Evolutionary conservation across 2,888 invertebrate genomes (phyloP).

Genomic region (Trimorus sp.): DNA sequence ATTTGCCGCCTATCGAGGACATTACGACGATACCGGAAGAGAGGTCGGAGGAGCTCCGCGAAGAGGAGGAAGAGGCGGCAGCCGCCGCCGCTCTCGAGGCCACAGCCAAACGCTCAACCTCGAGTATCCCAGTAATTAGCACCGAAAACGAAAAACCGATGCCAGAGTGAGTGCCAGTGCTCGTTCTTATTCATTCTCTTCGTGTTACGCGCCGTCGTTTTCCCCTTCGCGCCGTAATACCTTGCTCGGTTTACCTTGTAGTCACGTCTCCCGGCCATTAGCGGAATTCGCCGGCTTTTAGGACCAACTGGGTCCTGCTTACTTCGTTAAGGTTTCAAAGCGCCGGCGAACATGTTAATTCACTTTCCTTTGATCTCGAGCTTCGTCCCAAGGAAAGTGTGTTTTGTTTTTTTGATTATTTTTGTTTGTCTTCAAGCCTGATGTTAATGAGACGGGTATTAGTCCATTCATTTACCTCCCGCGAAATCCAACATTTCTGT

Average conservation of each 20-base stretch:
- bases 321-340: slow-evolving; percentile 32
- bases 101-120: slow-evolving; percentile 67
- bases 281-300: slow-evolving; percentile 18
- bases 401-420: no score
- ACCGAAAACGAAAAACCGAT: slow-evolving; percentile 72
- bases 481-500: no score
- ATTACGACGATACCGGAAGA: slow-evolving; percentile 82
- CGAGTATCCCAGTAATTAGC: slow-evolving; percentile 72
- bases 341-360: neutral
- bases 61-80: slow-evolving; percentile 80
- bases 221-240: slow-evolving; percentile 11
- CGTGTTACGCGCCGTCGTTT: slow-evolving; percentile 5
- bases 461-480: no score
- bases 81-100: slow-evolving; percentile 67
- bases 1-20: slow-evolving; percentile 77
- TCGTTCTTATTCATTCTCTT: slow-evolving; percentile 15
- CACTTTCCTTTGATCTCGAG: neutral
- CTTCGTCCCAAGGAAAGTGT: no score
- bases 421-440: no score
- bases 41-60: slow-evolving; percentile 84
- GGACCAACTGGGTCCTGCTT: slow-evolving; percentile 1
- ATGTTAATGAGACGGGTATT: no score
- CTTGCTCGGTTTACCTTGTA: slow-evolving; percentile 21
- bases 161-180: slow-evolving; percentile 70
- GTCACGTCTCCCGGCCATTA: slow-evolving; percentile 22